Percentiles rank a stretch among this genome's conserved stretches.
phyloP scores from a whole-genome alignment of 2,113 vertebrate species.

The Amazona guildingii region DNA sequence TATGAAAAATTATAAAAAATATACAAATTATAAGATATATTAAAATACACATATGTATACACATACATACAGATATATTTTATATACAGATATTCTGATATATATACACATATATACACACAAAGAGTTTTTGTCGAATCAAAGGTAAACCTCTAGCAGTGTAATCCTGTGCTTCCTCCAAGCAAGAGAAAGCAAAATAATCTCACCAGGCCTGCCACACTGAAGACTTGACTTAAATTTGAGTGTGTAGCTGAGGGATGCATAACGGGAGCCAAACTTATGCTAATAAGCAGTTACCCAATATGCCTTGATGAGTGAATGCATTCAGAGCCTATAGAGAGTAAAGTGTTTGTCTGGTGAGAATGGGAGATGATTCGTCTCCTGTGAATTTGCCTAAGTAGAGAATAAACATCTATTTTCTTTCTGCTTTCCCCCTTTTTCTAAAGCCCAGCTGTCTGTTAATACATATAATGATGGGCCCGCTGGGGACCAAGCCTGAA shows the following conservation, averaged over 20 bases:
- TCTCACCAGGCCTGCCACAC: neutral
- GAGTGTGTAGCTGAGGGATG: neutral
- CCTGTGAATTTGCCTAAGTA: conserved; percentile 71
- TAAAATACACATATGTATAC: neutral
- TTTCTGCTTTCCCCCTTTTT: conserved; percentile 67
- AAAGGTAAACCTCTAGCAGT: neutral
- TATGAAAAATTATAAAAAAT: neutral
- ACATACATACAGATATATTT: neutral
- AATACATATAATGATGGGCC: conserved; percentile 73
- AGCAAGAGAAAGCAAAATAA: neutral
- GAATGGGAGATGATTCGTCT: conserved; percentile 69
- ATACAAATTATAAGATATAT: neutral
- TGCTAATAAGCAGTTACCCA: conserved; percentile 65
- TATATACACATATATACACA: neutral
- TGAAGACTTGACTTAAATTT: neutral
- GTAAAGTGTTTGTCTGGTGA: conserved; percentile 31
- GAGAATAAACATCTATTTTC: conserved; percentile 69
- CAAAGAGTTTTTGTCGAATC: neutral
- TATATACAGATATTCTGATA: neutral
- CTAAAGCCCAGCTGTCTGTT: conserved; percentile 78
- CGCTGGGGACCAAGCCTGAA: conserved; percentile 56
- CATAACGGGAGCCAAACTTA: conserved; percentile 43
- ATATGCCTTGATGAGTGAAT: conserved; percentile 65
- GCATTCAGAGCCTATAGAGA: conserved; percentile 64
- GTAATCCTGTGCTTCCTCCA: neutral